These are phyloP conservation scores for Erythrolamprus reginae DNA, from an alignment of 2,113 vertebrate genomes.

Conservation along the genomic window DNA sequence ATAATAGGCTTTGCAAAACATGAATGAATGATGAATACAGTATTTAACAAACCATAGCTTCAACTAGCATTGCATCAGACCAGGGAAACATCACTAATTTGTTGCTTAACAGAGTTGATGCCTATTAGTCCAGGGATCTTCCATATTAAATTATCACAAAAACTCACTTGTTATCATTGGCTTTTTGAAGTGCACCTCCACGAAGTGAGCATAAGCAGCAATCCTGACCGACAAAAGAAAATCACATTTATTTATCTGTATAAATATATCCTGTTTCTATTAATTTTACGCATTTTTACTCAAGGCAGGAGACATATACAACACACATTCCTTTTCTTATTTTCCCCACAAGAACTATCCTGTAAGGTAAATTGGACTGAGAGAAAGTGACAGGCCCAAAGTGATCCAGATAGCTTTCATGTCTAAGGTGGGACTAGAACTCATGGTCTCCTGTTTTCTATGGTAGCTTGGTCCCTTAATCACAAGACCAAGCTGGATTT, in stretches of 20 bases:
- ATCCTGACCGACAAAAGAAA: constrained; percentile 69
- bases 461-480: no score
- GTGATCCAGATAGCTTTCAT: background rate
- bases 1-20: background rate
- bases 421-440: no score
- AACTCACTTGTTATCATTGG: constrained; percentile 93
- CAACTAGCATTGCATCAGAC: background rate
- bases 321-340: background rate
- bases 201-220: constrained; percentile 93
- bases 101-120: background rate
- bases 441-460: no score
- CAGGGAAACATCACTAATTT: background rate
- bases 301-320: background rate
- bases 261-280: background rate
- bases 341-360: background rate
- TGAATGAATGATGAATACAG: background rate
- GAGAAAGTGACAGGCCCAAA: background rate
- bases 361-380: background rate
- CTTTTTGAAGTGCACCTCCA: constrained; percentile 92
- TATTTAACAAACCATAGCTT: background rate
- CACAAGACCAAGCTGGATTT: no score
- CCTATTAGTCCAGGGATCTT: background rate
- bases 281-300: background rate
- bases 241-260: background rate
- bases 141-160: background rate